Evolutionary conservation across 2,888 invertebrate genomes (phyloP), one percentile per base, ranked within the genome.

Genomic region (Lasioglossum vierecki): DNA sequence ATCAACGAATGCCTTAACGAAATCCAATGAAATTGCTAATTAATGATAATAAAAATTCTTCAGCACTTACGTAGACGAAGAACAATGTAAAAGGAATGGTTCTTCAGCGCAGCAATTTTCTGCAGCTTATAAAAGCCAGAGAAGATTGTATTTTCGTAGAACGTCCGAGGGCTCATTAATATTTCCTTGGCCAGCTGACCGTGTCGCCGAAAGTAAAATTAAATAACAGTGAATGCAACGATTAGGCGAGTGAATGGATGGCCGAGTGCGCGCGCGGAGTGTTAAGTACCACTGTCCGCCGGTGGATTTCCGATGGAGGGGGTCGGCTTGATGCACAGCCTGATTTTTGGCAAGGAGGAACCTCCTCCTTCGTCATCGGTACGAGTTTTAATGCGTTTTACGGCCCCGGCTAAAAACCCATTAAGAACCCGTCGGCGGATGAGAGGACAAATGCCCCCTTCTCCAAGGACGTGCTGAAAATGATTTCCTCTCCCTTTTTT

Each of bases 331-430:
- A 92, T 91, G 91, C 91, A 90, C 92, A 91, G 90, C 91, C 93
- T 92, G 92, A 93, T 94, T 94, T 94, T 94, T 93, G 92, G 93
- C 92, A 93, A 94, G 93, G 53, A 91, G 90, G 92, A 91, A 90
- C 91, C 92, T 92, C 93, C 93, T 91, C 88, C 92, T 92, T 93
- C 93, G 93, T 94, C 94, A 93, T 93, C 92, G 92, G 91, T 92
- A 93, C 90, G 91, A 93, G 93, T 94, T 94, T 94, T 94, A 94
- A 94, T 94, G 93, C 94, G 93, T 94, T 94, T 94, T 94, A 93
- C 92, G 93, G 92, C 91, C 92, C 89, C 86, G 89, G 89, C 91
- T 92, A 91, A 93, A 93, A 94, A 93, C 92, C 93, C 93, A 94
- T 94, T 93, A 94, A 93, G 93, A 90, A 83, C 84, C 88, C 86